Evolutionary conservation across 1,140 invertebrate species (phyloP), one percentile per base, ranked within the genome.

Genomic region (Zaprionus inermis): DNA sequence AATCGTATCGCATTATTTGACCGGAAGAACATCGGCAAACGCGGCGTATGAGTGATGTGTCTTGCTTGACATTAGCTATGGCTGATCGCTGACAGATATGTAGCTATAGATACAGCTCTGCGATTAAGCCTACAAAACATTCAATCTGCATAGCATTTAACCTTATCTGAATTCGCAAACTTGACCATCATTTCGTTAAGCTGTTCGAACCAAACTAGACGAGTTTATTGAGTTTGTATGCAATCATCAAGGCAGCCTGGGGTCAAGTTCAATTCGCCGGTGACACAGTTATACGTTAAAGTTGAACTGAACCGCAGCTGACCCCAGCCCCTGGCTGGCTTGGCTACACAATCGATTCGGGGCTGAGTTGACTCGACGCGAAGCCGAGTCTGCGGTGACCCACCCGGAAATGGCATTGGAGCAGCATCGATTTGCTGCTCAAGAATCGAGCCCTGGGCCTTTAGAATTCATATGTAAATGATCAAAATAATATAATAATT

Each of bases 251-350:
- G 24, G 36, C 63, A 44, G 36, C 5, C 24, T 28, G 81, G 74
- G 84, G 82, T 89, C 84, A 89, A 89, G 84, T 89, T 89, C 78
- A 89, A 89, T 84, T 81, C 49, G 78, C 84, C 84, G 84, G 80
- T 89, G 84, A 89, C 84, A 89, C 84, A 89, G 71, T 89, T 89
- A 81, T 32, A 32, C 63, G 16, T 11, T 12, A 59, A 59, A 65
- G 58, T 71, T 74, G 61, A 78, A 73, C 84, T 74, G 61, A 78
- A 73, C 84, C 61, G 36, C 44, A 46, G 18, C 22, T 89, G 84
- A 88, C 83, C 84, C 73, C 84, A 88, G 79, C 78, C 77, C 56
- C 68, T n/a, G 44, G 49, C 38, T 20, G 44, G n/a, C 41, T 9
- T 1, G 18, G 44, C 44, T 12, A 22, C 18, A 22, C 10, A 18